phyloP scores from a whole-genome alignment of 2,797 vertebrate genomes.

The Cossypha dichroa region DNA sequence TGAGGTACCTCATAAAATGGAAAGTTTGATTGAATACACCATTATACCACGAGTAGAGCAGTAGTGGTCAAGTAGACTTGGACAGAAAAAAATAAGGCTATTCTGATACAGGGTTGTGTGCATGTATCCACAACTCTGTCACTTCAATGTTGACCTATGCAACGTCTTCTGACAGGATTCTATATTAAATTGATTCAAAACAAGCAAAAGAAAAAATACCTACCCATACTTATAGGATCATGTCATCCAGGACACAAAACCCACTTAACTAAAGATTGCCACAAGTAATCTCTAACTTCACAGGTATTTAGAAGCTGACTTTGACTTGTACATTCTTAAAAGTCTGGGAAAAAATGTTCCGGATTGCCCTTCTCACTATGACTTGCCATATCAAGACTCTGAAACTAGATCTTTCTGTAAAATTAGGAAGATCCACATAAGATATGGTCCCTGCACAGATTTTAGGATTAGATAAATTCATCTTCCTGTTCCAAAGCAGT shows the following conservation, averaged over 20 bases:
- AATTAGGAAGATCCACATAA: not conserved
- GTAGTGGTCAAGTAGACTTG: not conserved
- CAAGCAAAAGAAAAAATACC: not conserved
- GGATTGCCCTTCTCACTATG: not conserved
- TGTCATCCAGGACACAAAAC: not conserved
- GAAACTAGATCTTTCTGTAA: not conserved
- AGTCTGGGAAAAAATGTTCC: not conserved
- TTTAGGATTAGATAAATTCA: not conserved
- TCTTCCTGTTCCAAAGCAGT: not conserved
- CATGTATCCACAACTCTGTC: not conserved
- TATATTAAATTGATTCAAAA: not conserved
- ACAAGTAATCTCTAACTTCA: not conserved
- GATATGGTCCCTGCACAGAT: not conserved
- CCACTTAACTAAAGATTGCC: not conserved
- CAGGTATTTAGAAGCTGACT: not conserved
- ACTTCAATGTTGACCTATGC: not conserved
- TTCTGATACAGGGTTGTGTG: not conserved
- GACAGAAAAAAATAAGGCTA: not conserved
- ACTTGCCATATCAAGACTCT: not conserved
- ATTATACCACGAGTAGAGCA: not conserved
- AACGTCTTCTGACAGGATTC: not conserved
- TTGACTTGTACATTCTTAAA: not conserved
- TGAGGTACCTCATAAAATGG: not conserved
- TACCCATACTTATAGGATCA: not conserved
- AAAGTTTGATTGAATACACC: not conserved